phyloP scores from a whole-genome alignment of 2,888 invertebrate species.

The Polyommatus icarus region DNA sequence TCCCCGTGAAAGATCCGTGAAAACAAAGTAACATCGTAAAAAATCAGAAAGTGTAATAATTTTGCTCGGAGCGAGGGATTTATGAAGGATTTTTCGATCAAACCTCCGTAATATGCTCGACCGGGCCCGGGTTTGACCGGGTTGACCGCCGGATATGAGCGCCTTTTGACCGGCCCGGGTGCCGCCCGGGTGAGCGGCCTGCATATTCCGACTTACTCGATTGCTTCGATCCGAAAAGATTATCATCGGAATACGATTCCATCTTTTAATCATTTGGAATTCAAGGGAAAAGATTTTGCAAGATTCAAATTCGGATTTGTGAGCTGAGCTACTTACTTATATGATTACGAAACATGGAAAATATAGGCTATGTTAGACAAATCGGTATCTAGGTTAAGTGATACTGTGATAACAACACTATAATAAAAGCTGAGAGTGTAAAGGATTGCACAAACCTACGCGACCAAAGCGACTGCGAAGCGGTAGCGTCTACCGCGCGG shows the following conservation, averaged over 20 bases:
- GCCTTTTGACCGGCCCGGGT: slow-evolving; percentile 16
- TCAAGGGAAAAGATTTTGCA: neutral
- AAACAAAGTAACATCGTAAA: slow-evolving; percentile 25
- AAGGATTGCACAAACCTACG: too few species aligned
- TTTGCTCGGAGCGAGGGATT: slow-evolving; percentile 34
- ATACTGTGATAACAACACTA: too few species aligned
- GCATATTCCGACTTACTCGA: slow-evolving; percentile 37
- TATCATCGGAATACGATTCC: slow-evolving; percentile 28
- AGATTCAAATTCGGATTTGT: neutral
- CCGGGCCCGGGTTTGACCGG: slow-evolving; percentile 48
- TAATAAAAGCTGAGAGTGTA: too few species aligned
- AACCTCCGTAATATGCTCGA: slow-evolving; percentile 45
- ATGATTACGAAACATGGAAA: neutral
- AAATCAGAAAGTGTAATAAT: slow-evolving; percentile 35
- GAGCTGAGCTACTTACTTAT: neutral
- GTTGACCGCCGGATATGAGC: slow-evolving; percentile 35
- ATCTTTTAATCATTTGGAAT: slow-evolving; percentile 30
- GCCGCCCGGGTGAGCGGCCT: slow-evolving; percentile 10
- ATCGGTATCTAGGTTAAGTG: too few species aligned
- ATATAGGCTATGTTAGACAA: too few species aligned
- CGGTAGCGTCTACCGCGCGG: too few species aligned
- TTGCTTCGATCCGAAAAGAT: slow-evolving; percentile 31
- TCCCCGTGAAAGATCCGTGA: slow-evolving; percentile 17
- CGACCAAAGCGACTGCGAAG: too few species aligned
- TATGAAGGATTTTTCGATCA: slow-evolving; percentile 46